phyloP scores from a whole-genome alignment of 2,797 vertebrate species.

The Silurus aristotelis region DNA sequence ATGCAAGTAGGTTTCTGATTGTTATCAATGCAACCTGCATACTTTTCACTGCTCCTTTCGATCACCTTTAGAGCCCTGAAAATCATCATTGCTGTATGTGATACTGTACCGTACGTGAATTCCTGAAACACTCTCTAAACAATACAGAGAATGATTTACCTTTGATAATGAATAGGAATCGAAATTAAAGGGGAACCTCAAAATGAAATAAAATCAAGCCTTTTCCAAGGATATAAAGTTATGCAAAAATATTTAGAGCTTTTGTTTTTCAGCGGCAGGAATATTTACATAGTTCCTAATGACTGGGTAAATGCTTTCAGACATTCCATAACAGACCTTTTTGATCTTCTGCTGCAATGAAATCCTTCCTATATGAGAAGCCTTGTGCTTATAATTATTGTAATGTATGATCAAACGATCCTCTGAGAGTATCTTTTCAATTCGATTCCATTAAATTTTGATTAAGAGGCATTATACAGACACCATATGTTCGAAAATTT shows the following conservation, averaged over 20 bases:
- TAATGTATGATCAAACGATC: conserved; percentile 3
- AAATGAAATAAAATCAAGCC: not conserved
- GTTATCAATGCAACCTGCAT: not conserved
- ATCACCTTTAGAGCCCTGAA: conserved; percentile 7
- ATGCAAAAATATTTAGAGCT: not conserved
- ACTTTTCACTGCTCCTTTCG: not conserved
- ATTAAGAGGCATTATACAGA: not conserved
- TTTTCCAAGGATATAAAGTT: not conserved
- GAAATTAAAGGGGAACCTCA: not conserved
- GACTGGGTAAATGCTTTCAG: not conserved
- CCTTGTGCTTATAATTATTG: not conserved
- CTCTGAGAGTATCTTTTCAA: not conserved
- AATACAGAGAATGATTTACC: too few relatives aligned
- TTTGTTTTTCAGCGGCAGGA: not conserved
- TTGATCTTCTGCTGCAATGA: not conserved
- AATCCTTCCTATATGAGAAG: not conserved
- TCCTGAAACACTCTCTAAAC: conserved; percentile 2
- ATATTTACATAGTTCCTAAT: not conserved
- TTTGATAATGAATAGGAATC: not conserved
- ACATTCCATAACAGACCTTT: not conserved
- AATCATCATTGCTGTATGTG: not conserved
- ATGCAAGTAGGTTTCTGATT: not conserved
- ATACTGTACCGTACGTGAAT: not conserved
- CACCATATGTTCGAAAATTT: not conserved
- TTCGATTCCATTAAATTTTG: not conserved